These are phyloP conservation scores for Hyppa rectilinea DNA, from an alignment of 2,888 invertebrate species.

Conservation along the genomic window DNA sequence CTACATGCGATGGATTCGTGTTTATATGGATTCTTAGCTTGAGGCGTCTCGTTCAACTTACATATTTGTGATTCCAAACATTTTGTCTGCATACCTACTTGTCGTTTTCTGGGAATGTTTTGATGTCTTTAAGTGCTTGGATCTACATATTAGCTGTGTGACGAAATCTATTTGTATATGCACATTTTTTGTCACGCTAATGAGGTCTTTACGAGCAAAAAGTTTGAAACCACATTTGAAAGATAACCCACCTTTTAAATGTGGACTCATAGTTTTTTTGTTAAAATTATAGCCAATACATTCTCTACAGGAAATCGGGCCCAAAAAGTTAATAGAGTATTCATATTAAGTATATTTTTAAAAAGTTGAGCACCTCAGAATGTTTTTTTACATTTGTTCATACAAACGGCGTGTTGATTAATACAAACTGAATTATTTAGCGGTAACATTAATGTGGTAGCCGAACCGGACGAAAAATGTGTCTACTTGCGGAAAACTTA, in stretches of 20 bases:
- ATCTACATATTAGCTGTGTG: neutral
- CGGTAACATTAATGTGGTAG: constrained; percentile 21
- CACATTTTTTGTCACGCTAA: constrained; percentile 11
- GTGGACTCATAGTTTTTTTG: too few relatives aligned
- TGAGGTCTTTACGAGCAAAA: constrained; percentile 19
- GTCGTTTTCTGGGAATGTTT: constrained; percentile 3
- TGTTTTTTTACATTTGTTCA: constrained; percentile 27
- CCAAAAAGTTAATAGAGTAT: constrained; percentile 35
- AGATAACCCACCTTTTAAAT: constrained; percentile 39
- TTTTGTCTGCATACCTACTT: constrained; percentile 17
- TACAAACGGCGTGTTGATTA: constrained; percentile 25
- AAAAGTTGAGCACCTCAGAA: constrained; percentile 10
- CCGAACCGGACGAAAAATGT: constrained; percentile 47
- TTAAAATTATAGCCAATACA: constrained; percentile 40
- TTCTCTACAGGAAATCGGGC: constrained; percentile 50
- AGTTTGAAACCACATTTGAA: constrained; percentile 25
- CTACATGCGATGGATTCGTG: constrained; percentile 46
- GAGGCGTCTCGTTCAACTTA: constrained; percentile 46
- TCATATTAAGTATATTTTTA: constrained; percentile 31
- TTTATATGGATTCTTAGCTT: constrained; percentile 45
- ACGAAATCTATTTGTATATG: neutral
- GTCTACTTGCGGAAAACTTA: constrained; percentile 45
- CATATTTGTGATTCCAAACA: constrained; percentile 51
- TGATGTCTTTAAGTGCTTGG: neutral
- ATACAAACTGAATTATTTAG: constrained; percentile 33